Conservation (phyloP, 2,113 vertebrate species). For the Nyctibius bracteatus region DNA sequence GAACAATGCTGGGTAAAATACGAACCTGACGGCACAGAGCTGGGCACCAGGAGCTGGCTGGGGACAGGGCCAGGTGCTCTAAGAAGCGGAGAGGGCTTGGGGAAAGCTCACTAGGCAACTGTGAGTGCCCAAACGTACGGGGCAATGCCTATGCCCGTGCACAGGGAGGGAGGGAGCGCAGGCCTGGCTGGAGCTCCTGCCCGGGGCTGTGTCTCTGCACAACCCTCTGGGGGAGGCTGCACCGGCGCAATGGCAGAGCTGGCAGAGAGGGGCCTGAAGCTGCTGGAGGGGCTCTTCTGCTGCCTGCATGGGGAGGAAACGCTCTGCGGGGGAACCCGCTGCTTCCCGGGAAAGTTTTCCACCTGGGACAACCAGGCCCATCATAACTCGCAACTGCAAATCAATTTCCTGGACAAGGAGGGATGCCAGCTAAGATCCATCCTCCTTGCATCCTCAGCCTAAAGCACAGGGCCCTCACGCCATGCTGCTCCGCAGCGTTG, state of each 20-base stretch:
- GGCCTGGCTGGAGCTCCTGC: not conserved
- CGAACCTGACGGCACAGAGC: not conserved
- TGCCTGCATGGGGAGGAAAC: too few relatives aligned
- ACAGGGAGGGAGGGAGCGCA: not conserved
- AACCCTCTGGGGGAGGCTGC: not conserved
- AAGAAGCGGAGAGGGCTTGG: not conserved
- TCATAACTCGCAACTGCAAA: not conserved
- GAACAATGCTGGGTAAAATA: not conserved
- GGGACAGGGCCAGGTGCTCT: not conserved
- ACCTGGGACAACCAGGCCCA: not conserved
- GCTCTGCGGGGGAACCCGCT: too few relatives aligned
- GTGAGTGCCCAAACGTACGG: fast-evolving
- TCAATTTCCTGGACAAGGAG: not conserved
- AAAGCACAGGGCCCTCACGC: fast-evolving
- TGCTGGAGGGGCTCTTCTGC: not conserved
- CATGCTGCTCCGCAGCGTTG: not conserved
- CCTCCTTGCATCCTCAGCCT: not conserved
- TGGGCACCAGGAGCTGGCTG: not conserved
- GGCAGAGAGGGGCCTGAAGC: not conserved
- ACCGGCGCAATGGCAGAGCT: not conserved
- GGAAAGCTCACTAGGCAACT: not conserved
- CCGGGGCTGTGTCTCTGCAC: not conserved
- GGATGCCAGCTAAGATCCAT: not conserved
- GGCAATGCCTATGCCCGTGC: not conserved
- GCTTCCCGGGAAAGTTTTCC: too few relatives aligned